These are phyloP conservation scores for Etia nguti DNA, from an alignment of 2,113 vertebrate genomes.

Conservation along the genomic window DNA sequence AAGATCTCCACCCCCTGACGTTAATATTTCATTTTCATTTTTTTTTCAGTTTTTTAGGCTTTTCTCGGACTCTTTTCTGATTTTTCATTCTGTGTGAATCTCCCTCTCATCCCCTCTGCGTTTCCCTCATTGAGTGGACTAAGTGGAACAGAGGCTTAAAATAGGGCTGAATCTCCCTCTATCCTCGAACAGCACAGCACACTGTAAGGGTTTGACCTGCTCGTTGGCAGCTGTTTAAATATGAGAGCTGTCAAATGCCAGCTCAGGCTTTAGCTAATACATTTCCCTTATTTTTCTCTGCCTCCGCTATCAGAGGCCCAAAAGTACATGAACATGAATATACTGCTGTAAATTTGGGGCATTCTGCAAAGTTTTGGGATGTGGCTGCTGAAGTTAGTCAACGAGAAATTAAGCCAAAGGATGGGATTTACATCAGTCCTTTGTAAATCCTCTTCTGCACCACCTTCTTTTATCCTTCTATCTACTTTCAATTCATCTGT, in stretches of 20 bases:
- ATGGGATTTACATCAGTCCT: background rate
- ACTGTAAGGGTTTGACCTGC: constrained; percentile 15
- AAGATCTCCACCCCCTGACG: background rate
- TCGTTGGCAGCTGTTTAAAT: constrained; percentile 34
- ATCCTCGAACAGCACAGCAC: background rate
- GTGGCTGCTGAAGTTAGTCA: background rate
- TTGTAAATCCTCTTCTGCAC: background rate
- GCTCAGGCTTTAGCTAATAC: background rate
- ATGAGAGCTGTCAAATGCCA: constrained; percentile 22
- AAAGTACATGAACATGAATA: background rate
- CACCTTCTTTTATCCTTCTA: too few species aligned
- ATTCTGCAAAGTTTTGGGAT: background rate
- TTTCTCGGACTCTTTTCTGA: background rate
- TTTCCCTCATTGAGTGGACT: constrained; percentile 24
- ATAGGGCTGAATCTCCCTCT: constrained; percentile 33
- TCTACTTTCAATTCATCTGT: constrained; percentile 3
- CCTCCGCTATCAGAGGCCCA: accelerated
- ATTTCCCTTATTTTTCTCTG: background rate
- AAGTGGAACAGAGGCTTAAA: constrained; percentile 54
- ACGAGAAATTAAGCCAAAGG: background rate
- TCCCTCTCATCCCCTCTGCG: background rate
- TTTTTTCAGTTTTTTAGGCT: background rate
- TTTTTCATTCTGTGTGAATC: background rate
- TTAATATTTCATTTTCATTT: constrained; percentile 5
- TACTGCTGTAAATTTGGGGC: background rate